Evolutionary conservation across 1,140 invertebrate genomes (phyloP).

Genomic region (Bicyclus anynana): DNA sequence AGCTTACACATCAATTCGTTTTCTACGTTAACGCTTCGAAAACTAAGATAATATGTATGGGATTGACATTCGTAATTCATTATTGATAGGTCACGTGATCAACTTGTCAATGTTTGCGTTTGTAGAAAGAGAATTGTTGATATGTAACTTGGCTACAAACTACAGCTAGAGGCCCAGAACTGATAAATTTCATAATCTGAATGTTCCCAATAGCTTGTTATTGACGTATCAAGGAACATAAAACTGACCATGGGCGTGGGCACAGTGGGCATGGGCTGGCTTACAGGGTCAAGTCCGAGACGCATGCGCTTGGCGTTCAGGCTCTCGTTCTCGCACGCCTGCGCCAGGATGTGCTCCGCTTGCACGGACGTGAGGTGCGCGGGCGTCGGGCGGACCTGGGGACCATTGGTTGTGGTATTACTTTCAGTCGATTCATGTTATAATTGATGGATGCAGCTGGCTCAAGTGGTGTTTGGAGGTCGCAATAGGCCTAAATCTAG

Average conservation of each 20-base stretch:
- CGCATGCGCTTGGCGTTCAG: constrained; percentile 98
- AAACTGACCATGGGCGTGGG: constrained; percentile 70
- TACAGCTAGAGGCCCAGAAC: neutral
- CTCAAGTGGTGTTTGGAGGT: no score
- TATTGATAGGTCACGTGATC: no score
- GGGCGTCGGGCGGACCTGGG: constrained; percentile 92
- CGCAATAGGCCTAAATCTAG: no score
- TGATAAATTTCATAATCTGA: neutral
- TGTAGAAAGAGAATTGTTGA: no score
- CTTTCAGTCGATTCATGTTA: constrained; percentile 11
- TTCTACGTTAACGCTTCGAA: no score
- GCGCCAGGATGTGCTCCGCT: constrained; percentile 96
- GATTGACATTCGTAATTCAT: no score
- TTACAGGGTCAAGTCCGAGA: constrained; percentile 94
- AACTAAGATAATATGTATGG: no score
- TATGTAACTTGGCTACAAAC: neutral
- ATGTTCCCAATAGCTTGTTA: neutral
- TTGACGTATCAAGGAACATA: neutral
- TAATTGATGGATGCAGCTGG: no score
- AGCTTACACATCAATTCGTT: no score
- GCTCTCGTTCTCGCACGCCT: constrained; percentile 97
- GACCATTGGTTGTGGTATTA: neutral
- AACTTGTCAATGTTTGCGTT: no score
- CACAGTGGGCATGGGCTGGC: constrained; percentile 65
- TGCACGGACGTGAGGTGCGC: constrained; percentile 97